Base-by-base conservation (phyloP, 2,888 invertebrate species). In the Luperina nickerlii region DNA sequence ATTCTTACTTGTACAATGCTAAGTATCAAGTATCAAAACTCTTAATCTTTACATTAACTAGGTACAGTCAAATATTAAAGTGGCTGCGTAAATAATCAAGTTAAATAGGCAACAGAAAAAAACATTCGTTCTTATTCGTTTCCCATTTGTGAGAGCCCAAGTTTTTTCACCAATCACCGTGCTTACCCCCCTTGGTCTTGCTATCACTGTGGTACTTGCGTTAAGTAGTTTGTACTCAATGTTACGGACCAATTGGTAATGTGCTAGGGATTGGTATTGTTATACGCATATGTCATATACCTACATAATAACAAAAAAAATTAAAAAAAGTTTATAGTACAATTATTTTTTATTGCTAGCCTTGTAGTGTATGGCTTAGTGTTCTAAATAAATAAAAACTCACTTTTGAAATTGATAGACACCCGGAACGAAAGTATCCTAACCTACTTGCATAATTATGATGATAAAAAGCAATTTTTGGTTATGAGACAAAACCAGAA, bases 71-170 rank as follows among this genome's bases (percentile, higher is more conserved):
- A 89, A 87, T 79, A 88, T 86, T 83, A 79, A 83, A 87, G 81
- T 85, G 79, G 90, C 90, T 88, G 91, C 93, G 92, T 93, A 88
- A 91, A 93, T 91, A 94, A 94, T 94, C 92, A 93, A 93, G 90
- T 92, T 94, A 94, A 94, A 94, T 92, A 93, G 90, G 85, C 77
- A 77, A 87, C 87, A 91, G 84, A 82, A 90, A 90, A 69, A 88
- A 87, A 85, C 85, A 83, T 77, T 83, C 80, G 83, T 83, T 81
- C 74, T 85, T 81, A 86, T 81, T 88, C 88, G 77, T 90, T 90
- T 90, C 87, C 90, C 87, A 87, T 71, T 88, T 89, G 87, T 88
- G 87, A 86, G 83, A 86, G 78, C 38, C 6, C 3, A 3, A 62
- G 57, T 88, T 90, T 89, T 89, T 89, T 85, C 68, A 79, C 87